phyloP scores from a whole-genome alignment of 2,113 vertebrate species.

The Pollimyrus isidori region DNA sequence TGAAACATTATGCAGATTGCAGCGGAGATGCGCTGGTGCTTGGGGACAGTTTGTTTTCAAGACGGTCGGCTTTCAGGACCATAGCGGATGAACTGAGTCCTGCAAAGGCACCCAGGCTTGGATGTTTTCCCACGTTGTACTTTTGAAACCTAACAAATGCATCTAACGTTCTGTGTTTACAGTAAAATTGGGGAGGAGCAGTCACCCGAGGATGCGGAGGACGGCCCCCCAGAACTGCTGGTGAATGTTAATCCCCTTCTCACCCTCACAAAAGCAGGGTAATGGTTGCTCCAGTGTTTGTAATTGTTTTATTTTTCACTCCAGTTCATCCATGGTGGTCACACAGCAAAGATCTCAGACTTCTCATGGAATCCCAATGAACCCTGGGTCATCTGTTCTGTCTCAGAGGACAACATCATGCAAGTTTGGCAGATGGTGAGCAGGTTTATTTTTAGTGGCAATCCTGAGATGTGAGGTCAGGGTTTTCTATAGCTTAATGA shows the following conservation, averaged over 20 bases:
- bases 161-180: neutral
- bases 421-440: conserved; percentile 98
- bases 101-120: neutral
- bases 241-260: conserved; percentile 54
- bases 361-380: conserved; percentile 99
- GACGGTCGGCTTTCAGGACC: neutral
- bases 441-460: neutral
- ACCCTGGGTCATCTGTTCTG: conserved; percentile 98
- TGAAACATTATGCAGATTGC: neutral
- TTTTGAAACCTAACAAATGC: neutral
- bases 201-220: conserved; percentile 93
- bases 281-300: neutral
- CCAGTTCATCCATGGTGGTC: conserved; percentile 94
- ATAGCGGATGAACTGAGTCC: neutral
- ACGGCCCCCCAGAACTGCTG: conserved; percentile 94
- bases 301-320: neutral
- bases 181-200: conserved; percentile 99
- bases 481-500: neutral
- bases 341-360: conserved; percentile 96
- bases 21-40: neutral
- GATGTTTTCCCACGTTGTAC: neutral
- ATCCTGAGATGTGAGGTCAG: neutral
- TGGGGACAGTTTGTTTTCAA: neutral
- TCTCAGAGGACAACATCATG: conserved; percentile 99
- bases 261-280: neutral